Percentiles rank a stretch among this genome's conserved stretches.
Conservation (phyloP, 1,140 invertebrate genomes). For the Zaprionus davidi region DNA sequence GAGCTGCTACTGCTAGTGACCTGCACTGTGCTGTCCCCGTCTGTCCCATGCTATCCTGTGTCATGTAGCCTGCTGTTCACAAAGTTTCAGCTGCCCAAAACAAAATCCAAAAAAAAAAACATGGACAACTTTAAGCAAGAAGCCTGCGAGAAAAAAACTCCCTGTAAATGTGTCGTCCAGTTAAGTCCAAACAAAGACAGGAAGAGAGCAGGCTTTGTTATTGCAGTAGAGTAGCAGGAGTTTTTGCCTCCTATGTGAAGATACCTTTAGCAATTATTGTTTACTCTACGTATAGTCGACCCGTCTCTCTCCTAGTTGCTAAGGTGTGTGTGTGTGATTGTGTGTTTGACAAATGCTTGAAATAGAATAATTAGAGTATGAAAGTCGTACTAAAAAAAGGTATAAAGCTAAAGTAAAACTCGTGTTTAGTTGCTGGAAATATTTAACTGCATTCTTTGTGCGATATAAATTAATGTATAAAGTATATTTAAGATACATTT, state of each 20-base stretch:
- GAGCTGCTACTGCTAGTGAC: constrained; percentile 21
- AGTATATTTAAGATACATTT: background rate
- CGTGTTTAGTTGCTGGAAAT: background rate
- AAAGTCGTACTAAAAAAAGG: background rate
- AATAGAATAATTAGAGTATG: constrained; percentile 12
- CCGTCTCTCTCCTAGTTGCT: background rate
- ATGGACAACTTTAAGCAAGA: constrained; percentile 7
- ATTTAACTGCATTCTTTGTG: background rate
- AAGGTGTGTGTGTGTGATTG: background rate
- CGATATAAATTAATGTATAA: background rate
- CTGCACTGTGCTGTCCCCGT: background rate
- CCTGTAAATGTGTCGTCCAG: constrained; percentile 38
- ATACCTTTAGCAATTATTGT: constrained; percentile 36
- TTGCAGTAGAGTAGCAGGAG: constrained; percentile 33
- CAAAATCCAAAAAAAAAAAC: constrained; percentile 8
- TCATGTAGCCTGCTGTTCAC: background rate
- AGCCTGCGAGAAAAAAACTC: constrained; percentile 11
- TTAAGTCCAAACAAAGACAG: constrained; percentile 67
- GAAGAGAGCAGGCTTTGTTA: constrained; percentile 66
- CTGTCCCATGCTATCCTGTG: constrained; percentile 2
- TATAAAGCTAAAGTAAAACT: background rate
- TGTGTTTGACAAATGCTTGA: background rate
- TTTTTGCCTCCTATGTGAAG: constrained; percentile 32
- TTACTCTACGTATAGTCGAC: constrained; percentile 8
- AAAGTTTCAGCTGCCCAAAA: constrained; percentile 1